Base-by-base conservation (phyloP, 2,888 invertebrate species). In the Euspilapteryx auroguttella region DNA sequence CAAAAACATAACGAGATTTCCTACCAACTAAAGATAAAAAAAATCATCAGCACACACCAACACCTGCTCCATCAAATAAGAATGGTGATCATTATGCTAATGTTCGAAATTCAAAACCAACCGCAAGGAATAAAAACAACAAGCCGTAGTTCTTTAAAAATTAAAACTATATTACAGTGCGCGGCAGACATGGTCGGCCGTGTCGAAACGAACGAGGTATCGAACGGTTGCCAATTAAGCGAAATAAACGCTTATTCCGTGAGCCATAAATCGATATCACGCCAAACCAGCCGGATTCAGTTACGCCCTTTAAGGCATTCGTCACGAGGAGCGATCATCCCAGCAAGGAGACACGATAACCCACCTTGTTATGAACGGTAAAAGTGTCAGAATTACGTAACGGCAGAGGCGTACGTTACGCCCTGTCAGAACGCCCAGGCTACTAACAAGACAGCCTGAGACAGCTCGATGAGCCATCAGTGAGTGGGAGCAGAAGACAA, bases 351-450 rank as follows among this genome's bases (percentile, higher is more conserved):
- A 56, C 44, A 61, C 68, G 61, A 75, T 57, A 73, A 56, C 47
- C 47, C 52, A 61, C 68, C 75, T 69, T 75, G 73, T 71, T 71
- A 63, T 64, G 55, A 59, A 63, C 59, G 66, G 52, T 49, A 56
- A 61, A 65, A 65, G 75, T 71, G 71, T 68, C 66, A 65, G 55
- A 65, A 62, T 73, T 66, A 62, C 68, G 69, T 73, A 71, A 73
- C 59, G 42, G 47, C 49, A 49, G 68, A 57, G 62, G 66, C 63
- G 68, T 56, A 55, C 55, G 63, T 65, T 75, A 73, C 68, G 71
- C 68, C 73, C 59, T 69, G 52, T 58, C 53, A 57, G 57, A 61
- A 62, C 66, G 62, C 71, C 66, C 57, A 58, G 39, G 37, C 45
- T 45, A 54, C 61, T 75, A 73, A 75, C 73, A 55, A 73, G 75